Base-by-base conservation (phyloP, 2,797 vertebrate species). In the Spheniscus humboldti region DNA sequence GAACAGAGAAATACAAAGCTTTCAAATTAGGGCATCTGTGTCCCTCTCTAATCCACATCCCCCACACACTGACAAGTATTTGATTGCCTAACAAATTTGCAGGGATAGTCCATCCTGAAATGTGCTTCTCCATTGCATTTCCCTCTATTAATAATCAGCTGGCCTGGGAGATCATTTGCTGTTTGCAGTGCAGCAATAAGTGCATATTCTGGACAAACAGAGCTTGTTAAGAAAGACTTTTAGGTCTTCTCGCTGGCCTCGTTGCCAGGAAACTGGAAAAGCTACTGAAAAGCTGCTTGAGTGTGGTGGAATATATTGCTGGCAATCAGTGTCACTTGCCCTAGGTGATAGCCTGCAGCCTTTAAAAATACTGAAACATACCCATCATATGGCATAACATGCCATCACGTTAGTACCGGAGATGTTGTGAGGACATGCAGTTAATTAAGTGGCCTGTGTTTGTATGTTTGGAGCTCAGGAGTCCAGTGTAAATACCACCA, bases 241-340 rank as follows among this genome's bases (percentile, higher is more conserved):
- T 45, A 93, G 92, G 92, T 94, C 94, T 96, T 95, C 90, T 76
- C 86, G 71, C 94, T 90, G 95, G 94, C 88, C 95, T 95, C 4
- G 96, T 97, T 97, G 97, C 97, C 97, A 97, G 88, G 97, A 95
- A 97, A 97, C 97, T 86, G 78, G 60, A 87, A 96, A 97, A 97
- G 78, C 92, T 95, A 86, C 95, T 92, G 88, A 85, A 96, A 97
- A 96, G 81, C 92, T 96, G 88, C 96, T 93, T 83, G 92, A 94
- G 71, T 79, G 67, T 83, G 79, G 74, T 80, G 77, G 92, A 97
- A 91, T 96, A 62, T 92, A 93, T 95, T 96, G 95, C 96, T 95
- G 95, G 96, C 96, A 97, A 97, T 93, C 96, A 94, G 93, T 94
- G 95, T 97, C 97, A 97, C 94, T 96, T 97, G 97, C 97, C 91